Conservation (phyloP, 2,888 invertebrate genomes). For the Drosophila differens region DNA sequence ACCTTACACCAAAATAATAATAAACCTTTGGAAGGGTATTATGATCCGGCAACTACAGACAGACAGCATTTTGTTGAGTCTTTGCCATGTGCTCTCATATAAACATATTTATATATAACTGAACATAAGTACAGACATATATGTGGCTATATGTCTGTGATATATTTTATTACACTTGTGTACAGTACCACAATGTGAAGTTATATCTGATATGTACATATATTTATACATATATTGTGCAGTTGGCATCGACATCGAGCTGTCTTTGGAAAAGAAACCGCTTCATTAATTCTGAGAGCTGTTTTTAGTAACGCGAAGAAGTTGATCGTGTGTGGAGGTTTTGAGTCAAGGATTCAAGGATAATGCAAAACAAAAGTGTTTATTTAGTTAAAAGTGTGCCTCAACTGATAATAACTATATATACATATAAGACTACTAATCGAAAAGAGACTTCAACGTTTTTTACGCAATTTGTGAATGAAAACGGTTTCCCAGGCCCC, state of each 20-base stretch:
- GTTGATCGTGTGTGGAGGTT: constrained; percentile 43
- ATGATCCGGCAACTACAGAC: neutral
- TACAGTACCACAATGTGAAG: constrained; percentile 52
- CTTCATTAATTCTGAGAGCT: constrained; percentile 15
- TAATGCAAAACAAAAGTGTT: neutral
- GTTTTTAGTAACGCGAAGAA: constrained; percentile 48
- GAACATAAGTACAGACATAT: neutral
- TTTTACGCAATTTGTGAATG: constrained; percentile 52
- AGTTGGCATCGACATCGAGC: constrained; percentile 33
- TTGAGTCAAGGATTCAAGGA: constrained; percentile 8
- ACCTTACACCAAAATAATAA: neutral
- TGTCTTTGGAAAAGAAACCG: constrained; percentile 18
- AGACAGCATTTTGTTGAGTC: constrained; percentile 25
- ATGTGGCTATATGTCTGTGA: constrained; percentile 9
- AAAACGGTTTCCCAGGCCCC: constrained; percentile 53
- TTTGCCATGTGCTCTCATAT: constrained; percentile 10
- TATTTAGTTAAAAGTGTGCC: neutral
- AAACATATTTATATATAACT: constrained; percentile 10
- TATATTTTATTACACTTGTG: constrained; percentile 56
- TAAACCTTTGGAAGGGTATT: neutral
- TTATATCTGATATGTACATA: constrained; percentile 6
- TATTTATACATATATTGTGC: constrained; percentile 2
- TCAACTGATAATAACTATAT: neutral
- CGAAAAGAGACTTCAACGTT: neutral
- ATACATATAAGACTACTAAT: neutral